A percentile compares a stretch with the other conserved stretches of the same genome.
Conservation (phyloP, 2,113 vertebrate species). For the Bufo bufo region DNA sequence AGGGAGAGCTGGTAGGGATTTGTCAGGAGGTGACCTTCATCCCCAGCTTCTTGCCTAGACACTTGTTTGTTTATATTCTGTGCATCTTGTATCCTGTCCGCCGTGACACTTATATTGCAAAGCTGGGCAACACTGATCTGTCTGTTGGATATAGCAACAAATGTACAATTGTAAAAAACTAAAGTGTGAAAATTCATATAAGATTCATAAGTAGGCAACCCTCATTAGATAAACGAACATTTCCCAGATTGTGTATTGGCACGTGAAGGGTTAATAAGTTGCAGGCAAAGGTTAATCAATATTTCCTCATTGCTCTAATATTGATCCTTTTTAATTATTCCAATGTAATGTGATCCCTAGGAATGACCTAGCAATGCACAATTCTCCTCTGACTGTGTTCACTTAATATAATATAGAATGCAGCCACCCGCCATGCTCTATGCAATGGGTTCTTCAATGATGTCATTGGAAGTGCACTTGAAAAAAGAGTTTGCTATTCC, state of each 20-base stretch:
- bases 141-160: not conserved
- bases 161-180: not conserved
- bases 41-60: no score
- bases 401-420: not conserved
- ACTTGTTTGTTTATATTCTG: no score
- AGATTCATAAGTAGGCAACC: not conserved
- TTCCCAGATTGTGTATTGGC: not conserved
- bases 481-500: not conserved
- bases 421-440: not conserved
- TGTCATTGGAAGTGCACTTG: not conserved
- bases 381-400: not conserved
- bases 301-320: constrained; percentile 2
- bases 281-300: not conserved
- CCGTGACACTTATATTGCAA: no score
- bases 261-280: not conserved
- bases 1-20: no score
- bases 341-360: not conserved
- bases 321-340: not conserved
- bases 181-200: not conserved
- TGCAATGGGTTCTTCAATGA: not conserved
- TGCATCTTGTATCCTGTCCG: no score
- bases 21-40: no score
- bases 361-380: not conserved
- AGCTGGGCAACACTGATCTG: no score
- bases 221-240: not conserved